These are phyloP conservation scores for Lycaon pictus DNA, from an alignment of 2,113 vertebrate genomes.

Conservation along the genomic window DNA sequence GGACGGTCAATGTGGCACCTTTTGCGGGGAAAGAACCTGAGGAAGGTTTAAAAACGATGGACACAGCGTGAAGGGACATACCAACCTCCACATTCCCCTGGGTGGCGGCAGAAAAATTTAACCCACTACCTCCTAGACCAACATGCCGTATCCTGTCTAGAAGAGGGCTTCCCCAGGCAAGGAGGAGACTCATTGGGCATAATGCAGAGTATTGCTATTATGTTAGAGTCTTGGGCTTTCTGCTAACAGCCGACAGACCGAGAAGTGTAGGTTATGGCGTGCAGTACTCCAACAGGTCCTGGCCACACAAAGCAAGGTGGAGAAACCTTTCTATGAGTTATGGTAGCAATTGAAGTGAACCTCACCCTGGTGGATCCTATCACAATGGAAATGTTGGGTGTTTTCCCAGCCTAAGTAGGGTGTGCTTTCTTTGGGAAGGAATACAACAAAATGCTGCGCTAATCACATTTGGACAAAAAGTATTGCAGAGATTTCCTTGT, in stretches of 20 bases:
- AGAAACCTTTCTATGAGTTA: background rate
- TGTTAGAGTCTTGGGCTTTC: conserved; percentile 6
- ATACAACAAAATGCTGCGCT: background rate
- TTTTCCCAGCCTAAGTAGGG: conserved; percentile 6
- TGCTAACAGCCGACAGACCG: background rate
- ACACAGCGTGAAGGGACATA: background rate
- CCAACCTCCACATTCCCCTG: background rate
- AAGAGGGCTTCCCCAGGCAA: conserved; percentile 43
- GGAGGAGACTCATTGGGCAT: background rate
- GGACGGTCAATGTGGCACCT: no score
- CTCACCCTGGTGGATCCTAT: background rate
- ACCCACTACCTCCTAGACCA: background rate
- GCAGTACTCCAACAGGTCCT: background rate
- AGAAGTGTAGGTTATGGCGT: background rate
- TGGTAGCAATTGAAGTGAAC: background rate
- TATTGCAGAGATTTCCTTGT: conserved; percentile 18
- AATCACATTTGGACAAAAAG: conserved; percentile 34
- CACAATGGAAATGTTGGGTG: background rate
- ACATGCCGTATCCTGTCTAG: background rate
- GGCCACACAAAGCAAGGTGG: background rate
- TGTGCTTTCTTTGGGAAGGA: conserved; percentile 44
- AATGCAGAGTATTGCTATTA: background rate
- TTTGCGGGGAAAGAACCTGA: background rate
- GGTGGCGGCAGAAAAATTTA: background rate
- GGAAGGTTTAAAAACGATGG: background rate